Evolutionary conservation across 2,888 invertebrate genomes (phyloP), one percentile per base, ranked within the genome.

Genomic region (Drepanosiphum platanoidis): DNA sequence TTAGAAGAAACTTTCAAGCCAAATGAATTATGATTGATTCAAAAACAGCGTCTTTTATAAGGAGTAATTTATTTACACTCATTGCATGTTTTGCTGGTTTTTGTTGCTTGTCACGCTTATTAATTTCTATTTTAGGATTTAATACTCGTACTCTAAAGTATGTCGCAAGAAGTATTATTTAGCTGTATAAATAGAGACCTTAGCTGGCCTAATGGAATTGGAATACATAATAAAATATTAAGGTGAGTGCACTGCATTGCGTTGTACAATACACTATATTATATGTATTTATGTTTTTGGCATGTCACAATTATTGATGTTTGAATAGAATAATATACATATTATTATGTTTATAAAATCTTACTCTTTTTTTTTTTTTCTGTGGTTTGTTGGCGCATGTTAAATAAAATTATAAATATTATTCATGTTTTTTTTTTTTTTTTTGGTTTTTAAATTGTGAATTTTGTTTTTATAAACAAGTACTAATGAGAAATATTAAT

Each of bases 41-140:
- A 64, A 64, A 64, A 39, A 78, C 27, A 27, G 27, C 39, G 9
- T 81, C n/a, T n/a, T n/a, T n/a, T n/a, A n/a, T 72, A 81, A 61
- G 36, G 61, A 81, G 71, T 84, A 75, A 66, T 58, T 84, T 75
- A 84, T 84, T 64, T 75, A 75, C 77, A 84, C 77, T 84, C 66
- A 83, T 84, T 77, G 84, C 84, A 84, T 84, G 84, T 84, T 77
- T 75, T 77, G 84, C 84, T 84, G 84, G 84, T 84, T 84, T 81
- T 84, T 77, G 75, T 84, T 84, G 84, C 84, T 84, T 84, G 84
- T 84, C 84, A 84, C 84, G 84, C 84, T 84, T 84, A 84, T 84
- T 84, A 84, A 84, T 84, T 84, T 84, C 84, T 84, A 84, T 84
- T 84, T 84, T 84, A 84, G 84, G 84, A 84, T 11, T 77, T 84